Percentiles rank a stretch among this genome's conserved stretches.
Conservation (phyloP, 2,888 invertebrate species). For the Tetragnatha montana region DNA sequence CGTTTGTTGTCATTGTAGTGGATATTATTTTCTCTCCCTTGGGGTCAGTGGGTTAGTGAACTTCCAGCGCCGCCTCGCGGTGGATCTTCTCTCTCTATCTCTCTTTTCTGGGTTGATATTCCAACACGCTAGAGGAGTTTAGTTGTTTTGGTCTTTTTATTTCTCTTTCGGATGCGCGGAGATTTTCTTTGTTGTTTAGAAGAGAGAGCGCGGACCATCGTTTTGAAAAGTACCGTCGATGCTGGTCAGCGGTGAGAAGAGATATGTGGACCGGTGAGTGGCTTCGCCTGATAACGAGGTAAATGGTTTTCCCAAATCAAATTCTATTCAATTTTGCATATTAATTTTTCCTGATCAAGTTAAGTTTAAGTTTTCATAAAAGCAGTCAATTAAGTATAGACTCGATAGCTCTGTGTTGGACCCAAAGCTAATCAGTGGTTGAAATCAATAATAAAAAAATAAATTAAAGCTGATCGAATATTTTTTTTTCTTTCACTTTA, state of each 20-base stretch:
- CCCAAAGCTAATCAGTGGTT: no score
- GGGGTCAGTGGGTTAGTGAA: slow-evolving; percentile 71
- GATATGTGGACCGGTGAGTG: slow-evolving; percentile 17
- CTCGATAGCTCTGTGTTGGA: no score
- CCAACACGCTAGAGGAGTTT: slow-evolving; percentile 26
- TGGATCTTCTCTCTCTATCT: slow-evolving; percentile 10
- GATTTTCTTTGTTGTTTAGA: background rate
- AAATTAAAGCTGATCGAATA: no score
- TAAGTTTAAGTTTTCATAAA: background rate
- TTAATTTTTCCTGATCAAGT: background rate
- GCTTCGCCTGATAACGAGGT: slow-evolving; percentile 13
- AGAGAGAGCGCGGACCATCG: background rate
- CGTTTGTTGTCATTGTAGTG: slow-evolving; percentile 1
- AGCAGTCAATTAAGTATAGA: background rate
- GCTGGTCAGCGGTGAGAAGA: slow-evolving; percentile 16
- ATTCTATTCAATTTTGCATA: background rate
- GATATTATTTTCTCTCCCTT: slow-evolving; percentile 63
- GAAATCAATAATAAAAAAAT: no score
- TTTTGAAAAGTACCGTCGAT: background rate
- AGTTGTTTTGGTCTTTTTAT: slow-evolving; percentile 7
- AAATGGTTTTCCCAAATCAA: background rate
- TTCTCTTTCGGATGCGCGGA: background rate
- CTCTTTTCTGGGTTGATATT: slow-evolving; percentile 11
- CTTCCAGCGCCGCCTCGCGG: slow-evolving; percentile 59
- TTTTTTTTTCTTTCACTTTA: no score